phyloP scores from a whole-genome alignment of 1,140 invertebrate genomes.

The Homarus americanus region DNA sequence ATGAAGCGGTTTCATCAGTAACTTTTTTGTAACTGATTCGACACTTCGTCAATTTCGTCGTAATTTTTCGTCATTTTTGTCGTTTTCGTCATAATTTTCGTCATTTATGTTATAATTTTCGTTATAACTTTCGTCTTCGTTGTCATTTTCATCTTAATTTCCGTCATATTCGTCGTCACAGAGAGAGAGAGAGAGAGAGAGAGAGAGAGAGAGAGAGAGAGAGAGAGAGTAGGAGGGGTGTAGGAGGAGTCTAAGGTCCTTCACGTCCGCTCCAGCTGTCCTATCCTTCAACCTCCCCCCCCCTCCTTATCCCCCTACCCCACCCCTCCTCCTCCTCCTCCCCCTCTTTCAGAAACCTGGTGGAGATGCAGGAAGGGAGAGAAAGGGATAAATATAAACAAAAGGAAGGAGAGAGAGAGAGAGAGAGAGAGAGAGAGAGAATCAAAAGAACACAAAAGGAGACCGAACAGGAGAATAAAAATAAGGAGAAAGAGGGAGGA shows the following conservation, averaged over 20 bases:
- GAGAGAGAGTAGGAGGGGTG: conserved; percentile 7
- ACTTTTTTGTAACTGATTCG: conserved; percentile 30
- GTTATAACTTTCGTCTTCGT: no score
- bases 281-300: no score
- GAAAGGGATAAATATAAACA: not conserved
- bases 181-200: conserved; percentile 48
- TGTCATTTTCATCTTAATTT: not conserved
- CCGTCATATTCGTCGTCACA: not conserved
- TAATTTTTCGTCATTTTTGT: conserved; percentile 15
- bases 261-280: no score
- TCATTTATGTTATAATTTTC: not conserved
- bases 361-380: conserved; percentile 3
- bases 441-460: no score
- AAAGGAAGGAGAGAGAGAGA: not conserved
- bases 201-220: conserved; percentile 5
- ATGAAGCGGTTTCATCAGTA: no score
- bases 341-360: no score
- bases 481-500: no score
- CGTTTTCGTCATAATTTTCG: no score
- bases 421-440: not conserved
- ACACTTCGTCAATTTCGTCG: no score
- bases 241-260: not conserved
- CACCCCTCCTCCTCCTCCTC: no score
- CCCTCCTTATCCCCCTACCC: no score
- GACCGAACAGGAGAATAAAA: not conserved